A percentile compares a stretch with the other conserved stretches of the same genome.
Evolutionary conservation across 2,797 vertebrate genomes (phyloP).

Genomic region (Sebastes flavidus): DNA sequence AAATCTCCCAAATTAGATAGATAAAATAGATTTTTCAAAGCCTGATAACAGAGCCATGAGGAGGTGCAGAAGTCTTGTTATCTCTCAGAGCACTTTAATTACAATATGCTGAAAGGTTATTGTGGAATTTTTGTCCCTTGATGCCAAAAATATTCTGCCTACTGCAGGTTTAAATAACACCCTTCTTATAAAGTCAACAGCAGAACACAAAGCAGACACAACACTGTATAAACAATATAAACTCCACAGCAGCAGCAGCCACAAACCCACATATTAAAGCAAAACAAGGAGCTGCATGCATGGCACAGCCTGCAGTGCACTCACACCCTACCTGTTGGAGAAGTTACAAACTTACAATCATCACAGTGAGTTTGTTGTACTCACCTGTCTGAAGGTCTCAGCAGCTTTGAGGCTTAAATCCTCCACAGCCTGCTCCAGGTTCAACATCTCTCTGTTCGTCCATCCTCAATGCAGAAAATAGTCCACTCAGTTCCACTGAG

Average conservation of each 20-base stretch:
- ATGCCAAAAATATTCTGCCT: no score
- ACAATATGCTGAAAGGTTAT: no score
- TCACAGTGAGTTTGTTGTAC: background rate
- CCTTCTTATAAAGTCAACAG: background rate
- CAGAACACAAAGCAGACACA: background rate
- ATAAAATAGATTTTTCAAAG: no score
- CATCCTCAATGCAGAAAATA: background rate
- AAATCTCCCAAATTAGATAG: no score
- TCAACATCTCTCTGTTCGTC: background rate
- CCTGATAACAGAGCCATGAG: no score
- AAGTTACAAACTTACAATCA: background rate
- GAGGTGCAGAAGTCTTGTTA: no score
- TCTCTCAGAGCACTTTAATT: no score
- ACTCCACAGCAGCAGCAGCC: background rate
- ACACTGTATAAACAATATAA: background rate
- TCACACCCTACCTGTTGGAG: background rate
- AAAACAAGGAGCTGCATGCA: background rate
- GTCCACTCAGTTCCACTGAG: background rate
- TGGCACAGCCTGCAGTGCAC: background rate
- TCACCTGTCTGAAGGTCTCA: background rate
- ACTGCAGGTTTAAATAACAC: background rate
- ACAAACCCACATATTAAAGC: background rate
- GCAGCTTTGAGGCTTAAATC: background rate
- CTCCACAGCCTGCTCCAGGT: background rate
- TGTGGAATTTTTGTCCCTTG: no score